A percentile compares a stretch with the other conserved stretches of the same genome.
phyloP scores from a whole-genome alignment of 2,888 invertebrate genomes.

The Strigamia maritima region DNA sequence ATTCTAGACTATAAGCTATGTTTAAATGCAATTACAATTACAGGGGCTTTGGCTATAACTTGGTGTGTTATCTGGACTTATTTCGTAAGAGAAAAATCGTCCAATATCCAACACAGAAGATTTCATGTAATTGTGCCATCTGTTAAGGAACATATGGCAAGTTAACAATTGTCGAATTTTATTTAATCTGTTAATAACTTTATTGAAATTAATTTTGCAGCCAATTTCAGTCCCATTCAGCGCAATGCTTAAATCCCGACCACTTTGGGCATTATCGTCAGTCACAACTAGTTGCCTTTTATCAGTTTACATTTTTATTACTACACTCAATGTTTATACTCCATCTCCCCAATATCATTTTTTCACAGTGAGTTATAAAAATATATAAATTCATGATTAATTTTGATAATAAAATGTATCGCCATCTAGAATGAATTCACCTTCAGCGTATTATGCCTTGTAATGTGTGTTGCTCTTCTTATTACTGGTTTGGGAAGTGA shows the following conservation, averaged over 20 bases:
- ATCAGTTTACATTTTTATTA: constrained; percentile 5
- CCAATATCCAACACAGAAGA: neutral
- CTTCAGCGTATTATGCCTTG: neutral
- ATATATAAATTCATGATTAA: neutral
- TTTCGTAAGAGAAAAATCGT: neutral
- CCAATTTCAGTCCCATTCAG: neutral
- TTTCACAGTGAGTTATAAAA: neutral
- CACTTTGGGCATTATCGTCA: neutral
- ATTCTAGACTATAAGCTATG: neutral
- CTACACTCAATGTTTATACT: neutral
- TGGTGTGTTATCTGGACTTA: neutral
- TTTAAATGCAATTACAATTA: neutral
- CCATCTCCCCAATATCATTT: neutral
- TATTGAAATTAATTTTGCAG: neutral
- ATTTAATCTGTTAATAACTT: neutral
- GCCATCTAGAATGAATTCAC: neutral
- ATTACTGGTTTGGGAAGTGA: neutral
- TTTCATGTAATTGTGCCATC: neutral
- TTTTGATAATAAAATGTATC: neutral
- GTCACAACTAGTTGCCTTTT: neutral
- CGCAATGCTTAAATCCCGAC: neutral
- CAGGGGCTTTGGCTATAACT: neutral
- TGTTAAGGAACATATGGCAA: neutral
- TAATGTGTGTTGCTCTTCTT: neutral
- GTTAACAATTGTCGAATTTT: neutral